Conservation (phyloP, 2,888 invertebrate genomes). For the Drosophila mulleri region DNA sequence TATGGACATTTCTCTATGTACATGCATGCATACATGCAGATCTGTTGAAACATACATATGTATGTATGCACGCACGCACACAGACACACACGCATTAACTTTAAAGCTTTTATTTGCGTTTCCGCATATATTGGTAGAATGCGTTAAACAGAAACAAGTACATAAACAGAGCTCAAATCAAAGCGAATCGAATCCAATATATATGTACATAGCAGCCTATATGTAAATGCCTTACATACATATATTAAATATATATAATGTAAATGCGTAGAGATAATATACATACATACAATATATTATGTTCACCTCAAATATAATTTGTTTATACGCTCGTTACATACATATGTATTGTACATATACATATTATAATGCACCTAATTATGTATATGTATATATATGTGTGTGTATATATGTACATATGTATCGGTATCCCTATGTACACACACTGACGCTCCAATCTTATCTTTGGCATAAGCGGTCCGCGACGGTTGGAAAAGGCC, state of each 20-base stretch:
- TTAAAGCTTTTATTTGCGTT: conserved; percentile 34
- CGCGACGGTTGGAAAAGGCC: conserved; percentile 38
- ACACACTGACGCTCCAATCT: conserved; percentile 23
- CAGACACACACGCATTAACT: conserved; percentile 21
- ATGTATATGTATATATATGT: not conserved
- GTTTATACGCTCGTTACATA: conserved; percentile 13
- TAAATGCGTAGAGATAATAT: conserved; percentile 13
- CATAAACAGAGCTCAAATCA: conserved; percentile 14
- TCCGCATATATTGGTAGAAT: conserved; percentile 15
- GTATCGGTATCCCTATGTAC: conserved; percentile 9
- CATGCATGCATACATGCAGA: conserved; percentile 6
- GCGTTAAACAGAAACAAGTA: conserved; percentile 4
- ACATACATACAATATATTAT: not conserved
- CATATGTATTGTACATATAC: not conserved
- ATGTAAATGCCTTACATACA: conserved; percentile 4
- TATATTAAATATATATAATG: conserved; percentile 1
- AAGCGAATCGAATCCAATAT: conserved; percentile 13
- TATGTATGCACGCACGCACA: not conserved
- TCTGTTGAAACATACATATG: not conserved
- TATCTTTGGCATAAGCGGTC: conserved; percentile 28
- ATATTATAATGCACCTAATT: no score
- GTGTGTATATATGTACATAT: not conserved
- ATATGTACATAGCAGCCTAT: conserved; percentile 12
- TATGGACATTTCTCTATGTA: conserved; percentile 7
- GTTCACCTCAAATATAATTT: not conserved